phyloP scores from a whole-genome alignment of 2,797 vertebrate species.

The Tapera naevia region DNA sequence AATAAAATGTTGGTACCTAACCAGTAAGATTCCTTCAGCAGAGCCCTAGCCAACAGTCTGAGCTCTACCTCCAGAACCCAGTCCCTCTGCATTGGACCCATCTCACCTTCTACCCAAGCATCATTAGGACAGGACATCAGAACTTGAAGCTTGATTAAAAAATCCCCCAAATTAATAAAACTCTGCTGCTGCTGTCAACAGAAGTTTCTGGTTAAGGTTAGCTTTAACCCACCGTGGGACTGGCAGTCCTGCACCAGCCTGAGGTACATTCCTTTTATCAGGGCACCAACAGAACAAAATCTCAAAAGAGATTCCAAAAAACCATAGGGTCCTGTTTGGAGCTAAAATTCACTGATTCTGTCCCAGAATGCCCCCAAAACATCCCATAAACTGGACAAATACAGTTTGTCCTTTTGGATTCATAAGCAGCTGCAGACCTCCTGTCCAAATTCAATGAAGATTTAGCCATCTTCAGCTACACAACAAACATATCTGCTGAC shows the following conservation, averaged over 20 bases:
- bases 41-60: background rate
- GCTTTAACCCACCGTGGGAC: background rate
- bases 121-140: background rate
- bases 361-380: background rate
- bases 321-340: background rate
- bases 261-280: background rate
- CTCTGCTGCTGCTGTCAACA: fast-evolving
- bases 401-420: background rate
- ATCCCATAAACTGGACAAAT: background rate
- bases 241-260: fast-evolving
- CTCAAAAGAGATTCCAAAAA: background rate
- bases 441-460: background rate
- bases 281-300: background rate
- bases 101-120: background rate
- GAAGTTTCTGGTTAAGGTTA: background rate
- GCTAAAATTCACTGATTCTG: background rate
- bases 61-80: background rate
- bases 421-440: fast-evolving
- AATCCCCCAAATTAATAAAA: background rate
- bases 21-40: background rate
- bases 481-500: background rate
- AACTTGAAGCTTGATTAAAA: background rate
- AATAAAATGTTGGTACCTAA: background rate
- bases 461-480: background rate
- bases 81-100: fast-evolving